Conservation (phyloP, 2,797 vertebrate species). For the Chromobotia macracanthus region DNA sequence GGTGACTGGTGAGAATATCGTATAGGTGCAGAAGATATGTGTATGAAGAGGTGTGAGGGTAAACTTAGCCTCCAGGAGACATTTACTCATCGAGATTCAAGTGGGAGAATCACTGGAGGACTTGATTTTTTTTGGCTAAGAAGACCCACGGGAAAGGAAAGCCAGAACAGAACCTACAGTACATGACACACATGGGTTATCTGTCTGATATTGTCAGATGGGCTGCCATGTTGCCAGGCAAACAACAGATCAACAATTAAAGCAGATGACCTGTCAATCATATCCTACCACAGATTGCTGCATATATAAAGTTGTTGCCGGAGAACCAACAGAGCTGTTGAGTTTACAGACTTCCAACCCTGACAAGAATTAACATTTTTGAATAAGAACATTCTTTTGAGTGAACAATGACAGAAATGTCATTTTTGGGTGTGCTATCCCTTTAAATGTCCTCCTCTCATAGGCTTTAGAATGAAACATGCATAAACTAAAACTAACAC, state of each 20-base stretch:
- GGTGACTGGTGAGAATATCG: slow-evolving; percentile 26
- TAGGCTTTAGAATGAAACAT: neutral
- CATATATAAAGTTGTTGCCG: neutral
- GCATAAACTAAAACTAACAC: neutral
- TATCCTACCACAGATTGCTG: no score
- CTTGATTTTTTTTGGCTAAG: slow-evolving; percentile 66
- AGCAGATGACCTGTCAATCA: neutral
- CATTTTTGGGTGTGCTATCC: neutral
- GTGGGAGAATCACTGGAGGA: slow-evolving; percentile 74
- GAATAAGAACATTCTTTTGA: neutral
- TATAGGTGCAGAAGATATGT: slow-evolving; percentile 47
- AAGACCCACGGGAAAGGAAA: slow-evolving; percentile 70
- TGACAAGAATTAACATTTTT: no score
- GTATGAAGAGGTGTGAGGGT: slow-evolving; percentile 72
- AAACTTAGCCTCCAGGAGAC: slow-evolving; percentile 75
- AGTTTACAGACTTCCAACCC: no score
- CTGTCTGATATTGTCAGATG: neutral
- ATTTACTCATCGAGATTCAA: slow-evolving; percentile 76
- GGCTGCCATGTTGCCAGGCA: slow-evolving; percentile 6
- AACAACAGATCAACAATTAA: neutral
- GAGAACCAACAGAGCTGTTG: neutral
- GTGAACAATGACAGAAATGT: neutral
- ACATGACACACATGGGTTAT: slow-evolving; percentile 1
- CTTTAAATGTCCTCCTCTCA: neutral
- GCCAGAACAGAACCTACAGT: slow-evolving; percentile 66